Evolutionary conservation across 2,113 vertebrate species (phyloP).

Genomic region (Antechinus flavipes): DNA sequence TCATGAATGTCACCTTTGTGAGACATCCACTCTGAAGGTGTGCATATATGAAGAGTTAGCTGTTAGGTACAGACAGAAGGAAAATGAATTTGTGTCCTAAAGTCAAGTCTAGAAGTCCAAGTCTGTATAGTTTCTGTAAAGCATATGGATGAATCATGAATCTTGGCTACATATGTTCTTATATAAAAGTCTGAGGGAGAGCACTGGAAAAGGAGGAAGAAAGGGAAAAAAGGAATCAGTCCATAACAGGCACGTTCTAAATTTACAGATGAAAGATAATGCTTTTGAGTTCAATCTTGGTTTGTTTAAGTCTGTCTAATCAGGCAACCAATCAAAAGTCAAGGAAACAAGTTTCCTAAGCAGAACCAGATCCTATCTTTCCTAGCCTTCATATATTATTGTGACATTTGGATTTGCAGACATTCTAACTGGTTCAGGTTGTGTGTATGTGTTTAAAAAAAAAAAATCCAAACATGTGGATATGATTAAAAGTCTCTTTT

Average conservation of each 20-base stretch:
- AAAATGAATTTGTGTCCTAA: not conserved
- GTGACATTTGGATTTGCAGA: conserved; percentile 71
- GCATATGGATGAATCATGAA: not conserved
- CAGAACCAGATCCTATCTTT: conserved; percentile 75
- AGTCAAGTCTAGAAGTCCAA: not conserved
- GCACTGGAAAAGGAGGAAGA: not conserved
- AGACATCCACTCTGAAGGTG: not conserved
- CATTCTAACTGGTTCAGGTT: conserved; percentile 71
- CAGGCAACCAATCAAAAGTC: conserved; percentile 14
- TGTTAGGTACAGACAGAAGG: not conserved
- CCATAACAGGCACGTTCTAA: conserved; percentile 22
- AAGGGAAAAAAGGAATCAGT: not conserved
- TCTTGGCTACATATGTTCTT: not conserved
- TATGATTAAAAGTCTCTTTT: conserved; percentile 69
- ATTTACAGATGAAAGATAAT: conserved; percentile 48
- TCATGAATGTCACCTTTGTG: not conserved
- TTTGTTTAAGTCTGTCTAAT: conserved; percentile 53
- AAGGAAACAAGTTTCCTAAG: conserved; percentile 61
- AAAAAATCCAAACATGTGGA: conserved; percentile 69
- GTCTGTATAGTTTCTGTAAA: not conserved
- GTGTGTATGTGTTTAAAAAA: not conserved
- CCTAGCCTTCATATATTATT: conserved; percentile 64
- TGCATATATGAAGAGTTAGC: not conserved
- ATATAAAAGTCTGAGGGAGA: not conserved
- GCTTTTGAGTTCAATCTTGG: conserved; percentile 63